These are phyloP conservation scores for Ochlodes sylvanus DNA, from an alignment of 2,888 invertebrate genomes.

Conservation along the genomic window DNA sequence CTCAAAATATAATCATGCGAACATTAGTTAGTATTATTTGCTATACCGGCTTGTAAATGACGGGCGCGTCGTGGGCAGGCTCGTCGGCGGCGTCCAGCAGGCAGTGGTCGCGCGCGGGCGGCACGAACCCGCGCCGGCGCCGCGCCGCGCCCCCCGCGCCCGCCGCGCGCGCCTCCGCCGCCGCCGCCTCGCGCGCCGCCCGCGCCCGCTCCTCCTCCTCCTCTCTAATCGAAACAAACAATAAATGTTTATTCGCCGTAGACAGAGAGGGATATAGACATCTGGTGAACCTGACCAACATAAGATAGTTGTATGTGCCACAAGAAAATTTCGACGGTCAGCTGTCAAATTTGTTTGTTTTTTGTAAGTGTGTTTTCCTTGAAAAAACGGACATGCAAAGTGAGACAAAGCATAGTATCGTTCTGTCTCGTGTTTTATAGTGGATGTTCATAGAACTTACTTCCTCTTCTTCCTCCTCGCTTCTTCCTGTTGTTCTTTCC, in stretches of 20 bases:
- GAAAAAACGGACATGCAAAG: too few relatives aligned
- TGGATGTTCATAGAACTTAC: slow-evolving; percentile 62
- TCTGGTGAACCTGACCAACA: too few relatives aligned
- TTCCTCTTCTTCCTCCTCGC: slow-evolving; percentile 85
- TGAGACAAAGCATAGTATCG: too few relatives aligned
- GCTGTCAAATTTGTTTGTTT: too few relatives aligned
- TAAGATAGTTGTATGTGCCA: too few relatives aligned
- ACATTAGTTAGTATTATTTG: too few relatives aligned
- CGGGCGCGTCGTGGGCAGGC: slow-evolving; percentile 56
- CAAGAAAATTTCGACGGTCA: too few relatives aligned
- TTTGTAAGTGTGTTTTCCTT: too few relatives aligned
- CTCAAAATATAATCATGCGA: too few relatives aligned
- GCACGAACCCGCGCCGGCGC: slow-evolving; percentile 81
- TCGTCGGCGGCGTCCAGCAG: slow-evolving; percentile 78
- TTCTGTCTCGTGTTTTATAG: too few relatives aligned
- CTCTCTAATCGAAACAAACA: not conserved
- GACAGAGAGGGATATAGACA: too few relatives aligned
- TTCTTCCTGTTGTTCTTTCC: slow-evolving; percentile 84
- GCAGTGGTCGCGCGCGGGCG: slow-evolving; percentile 84
- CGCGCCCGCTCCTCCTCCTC: slow-evolving; percentile 61
- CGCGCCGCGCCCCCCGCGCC: slow-evolving; percentile 49
- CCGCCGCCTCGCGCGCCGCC: slow-evolving; percentile 65
- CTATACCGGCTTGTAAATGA: slow-evolving; percentile 33
- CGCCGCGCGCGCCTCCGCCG: slow-evolving; percentile 55
- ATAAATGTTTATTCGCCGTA: too few relatives aligned